Evolutionary conservation across 2,888 invertebrate genomes (phyloP), one percentile per base, ranked within the genome.

Genomic region (Caenorhabditis plicata): DNA sequence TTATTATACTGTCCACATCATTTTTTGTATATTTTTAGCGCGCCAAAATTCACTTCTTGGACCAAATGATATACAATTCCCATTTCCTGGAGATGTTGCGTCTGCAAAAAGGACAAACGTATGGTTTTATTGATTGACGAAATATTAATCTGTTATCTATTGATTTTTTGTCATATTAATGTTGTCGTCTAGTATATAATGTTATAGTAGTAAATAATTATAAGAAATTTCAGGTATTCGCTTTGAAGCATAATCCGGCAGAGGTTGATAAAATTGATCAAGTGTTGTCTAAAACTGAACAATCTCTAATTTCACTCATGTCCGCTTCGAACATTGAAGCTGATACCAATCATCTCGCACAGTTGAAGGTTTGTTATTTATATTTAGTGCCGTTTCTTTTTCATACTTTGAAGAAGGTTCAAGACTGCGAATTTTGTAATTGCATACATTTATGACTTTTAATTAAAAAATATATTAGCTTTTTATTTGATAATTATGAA

Each of bases 1-100:
- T 46, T 8, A 19, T 25, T 39, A 38, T n/a, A 17, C 19, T n/a
- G 32, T 32, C 20, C 4, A 32, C 26, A 8, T 13, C 4, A 25
- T 23, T 43, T 29, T 35, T 26, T 8, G 3, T 25, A 13, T 20
- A 36, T 23, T 42, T 62, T 53, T 50, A 46, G 54, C 55, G 22
- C 64, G 66, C 22, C 66, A 61, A 46, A 72, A 72, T 52, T 64
- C 68, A 26, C 55, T 72, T 17, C 64, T 72, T 11, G 72, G 70
- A 25, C 72, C 72, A 9, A 61, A 57, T 15, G 65, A 67, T 39
- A 57, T 51, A 45, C 65, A 68, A 31, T 70, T 63, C 29, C 70
- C 70, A 17, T 63, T 70, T 44, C 70, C 64, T 23, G 70, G 70
- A 33, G 68, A 70, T 40, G 70, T 70, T 38, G 32, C 56, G 9